phyloP scores from a whole-genome alignment of 1,140 invertebrate species.

The Platyscapa corneri region DNA sequence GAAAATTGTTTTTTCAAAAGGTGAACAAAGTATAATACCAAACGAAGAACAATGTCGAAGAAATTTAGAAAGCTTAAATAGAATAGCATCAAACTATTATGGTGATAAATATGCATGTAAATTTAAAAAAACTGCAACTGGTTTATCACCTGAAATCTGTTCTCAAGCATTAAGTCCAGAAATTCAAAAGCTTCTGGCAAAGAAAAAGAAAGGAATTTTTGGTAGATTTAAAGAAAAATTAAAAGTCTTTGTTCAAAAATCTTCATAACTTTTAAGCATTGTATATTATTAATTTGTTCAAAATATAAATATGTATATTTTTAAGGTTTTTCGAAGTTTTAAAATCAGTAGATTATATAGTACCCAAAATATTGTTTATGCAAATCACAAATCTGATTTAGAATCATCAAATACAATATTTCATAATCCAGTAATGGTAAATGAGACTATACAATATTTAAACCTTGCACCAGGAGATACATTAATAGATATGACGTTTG shows the following conservation, averaged over 20 bases:
- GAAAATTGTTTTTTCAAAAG: conserved; percentile 78
- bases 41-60: conserved; percentile 78
- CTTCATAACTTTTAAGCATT: too few relatives aligned
- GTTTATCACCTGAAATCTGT: conserved; percentile 82
- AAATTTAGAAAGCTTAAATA: conserved; percentile 81
- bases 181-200: conserved; percentile 78
- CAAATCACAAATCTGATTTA: neutral
- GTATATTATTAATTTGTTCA: neutral
- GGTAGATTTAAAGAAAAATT: neutral
- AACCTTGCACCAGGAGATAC: conserved; percentile 77
- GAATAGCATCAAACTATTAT: conserved; percentile 82
- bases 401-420: conserved; percentile 41
- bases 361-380: neutral
- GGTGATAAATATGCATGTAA: conserved; percentile 78
- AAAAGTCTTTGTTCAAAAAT: too few relatives aligned
- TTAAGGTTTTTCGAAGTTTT: conserved; percentile 12
- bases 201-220: conserved; percentile 73
- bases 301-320: conserved; percentile 9
- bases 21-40: conserved; percentile 72
- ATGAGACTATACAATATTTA: conserved; percentile 82
- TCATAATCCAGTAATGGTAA: conserved; percentile 83
- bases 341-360: conserved; percentile 17
- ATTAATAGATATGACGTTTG: conserved; percentile 94
- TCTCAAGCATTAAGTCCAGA: conserved; percentile 82
- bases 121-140: conserved; percentile 79